These are phyloP conservation scores for Caloenas nicobarica DNA, from an alignment of 2,113 vertebrate genomes.

Conservation along the genomic window DNA sequence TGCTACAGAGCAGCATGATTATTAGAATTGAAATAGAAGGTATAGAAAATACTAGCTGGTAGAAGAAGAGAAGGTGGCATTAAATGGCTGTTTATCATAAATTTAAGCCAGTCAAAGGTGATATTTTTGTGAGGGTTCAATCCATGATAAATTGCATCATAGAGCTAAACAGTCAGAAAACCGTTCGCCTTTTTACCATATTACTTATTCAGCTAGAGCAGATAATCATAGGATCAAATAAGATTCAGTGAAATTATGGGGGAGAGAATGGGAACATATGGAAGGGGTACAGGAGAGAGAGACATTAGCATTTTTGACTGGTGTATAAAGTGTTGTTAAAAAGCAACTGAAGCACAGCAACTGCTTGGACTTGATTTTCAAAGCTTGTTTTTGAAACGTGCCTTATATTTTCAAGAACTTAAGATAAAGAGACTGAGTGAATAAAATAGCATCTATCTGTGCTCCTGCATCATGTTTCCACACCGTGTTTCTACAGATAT, in stretches of 20 bases:
- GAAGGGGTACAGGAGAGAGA: background rate
- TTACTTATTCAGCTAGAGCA: background rate
- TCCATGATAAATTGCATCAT: background rate
- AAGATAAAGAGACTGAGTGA: background rate
- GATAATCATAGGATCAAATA: background rate
- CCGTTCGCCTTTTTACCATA: background rate
- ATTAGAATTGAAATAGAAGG: background rate
- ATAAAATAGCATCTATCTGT: background rate
- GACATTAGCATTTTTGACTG: background rate
- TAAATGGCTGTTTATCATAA: background rate
- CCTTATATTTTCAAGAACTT: background rate
- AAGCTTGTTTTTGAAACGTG: background rate
- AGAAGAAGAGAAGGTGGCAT: background rate
- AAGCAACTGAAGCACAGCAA: background rate
- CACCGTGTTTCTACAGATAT: background rate
- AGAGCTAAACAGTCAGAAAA: background rate
- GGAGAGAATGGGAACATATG: background rate
- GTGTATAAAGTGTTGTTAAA: background rate
- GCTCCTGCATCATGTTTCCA: rapidly evolving
- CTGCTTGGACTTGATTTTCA: background rate
- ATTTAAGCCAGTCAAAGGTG: background rate
- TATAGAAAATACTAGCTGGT: background rate
- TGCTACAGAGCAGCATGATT: background rate
- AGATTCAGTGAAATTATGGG: background rate
- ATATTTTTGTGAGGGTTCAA: background rate